Base-by-base conservation (phyloP, 2,888 invertebrate species). In the Eupithecia centaureata region DNA sequence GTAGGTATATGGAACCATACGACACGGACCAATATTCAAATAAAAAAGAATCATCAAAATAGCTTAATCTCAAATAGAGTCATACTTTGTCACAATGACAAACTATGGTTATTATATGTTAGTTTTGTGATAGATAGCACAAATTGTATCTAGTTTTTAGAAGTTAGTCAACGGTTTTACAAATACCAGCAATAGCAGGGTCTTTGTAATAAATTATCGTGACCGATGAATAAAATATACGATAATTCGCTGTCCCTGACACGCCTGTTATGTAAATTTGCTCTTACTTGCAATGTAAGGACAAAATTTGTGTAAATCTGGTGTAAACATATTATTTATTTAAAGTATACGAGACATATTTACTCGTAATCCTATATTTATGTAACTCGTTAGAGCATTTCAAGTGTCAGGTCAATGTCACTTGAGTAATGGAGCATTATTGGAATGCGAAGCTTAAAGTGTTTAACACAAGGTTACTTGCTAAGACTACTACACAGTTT, bases 361-460 rank as follows among this genome's bases (percentile, higher is more conserved):
- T 67, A 63, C 69, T 63, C 71, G 68, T 70, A 73, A 73, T 71
- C 66, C 62, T 62, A 65, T 74, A 73, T 76, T 75, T 76, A 72
- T 69, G 63, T 58, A 74, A 75, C 64, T 70, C 63, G 74, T 76
- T 76, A 74, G 77, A 66, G 35, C 63, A 62, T 61, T 51, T 73
- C 66, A 56, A 58, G 68, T 70, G 63, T 61, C 61, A 61, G 69
- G 74, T 73, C 75, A 75, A 72, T 73, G 75, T 62, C 75, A 71
- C 63, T 70, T 68, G 64, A 65, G 64, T 67, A 67, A 70, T 70
- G 67, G 65, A 64, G 59, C 58, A 64, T 64, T 64, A 65, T 67
- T 56, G 64, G 64, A 62, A 67, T 71, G 60, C 30, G 38, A 67
- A 65, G 67, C 47, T 65, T 57, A 32, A 32, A 57, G 57, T 32